These are phyloP conservation scores for Sphinx pinastri DNA, from an alignment of 2,888 invertebrate species.

Conservation along the genomic window DNA sequence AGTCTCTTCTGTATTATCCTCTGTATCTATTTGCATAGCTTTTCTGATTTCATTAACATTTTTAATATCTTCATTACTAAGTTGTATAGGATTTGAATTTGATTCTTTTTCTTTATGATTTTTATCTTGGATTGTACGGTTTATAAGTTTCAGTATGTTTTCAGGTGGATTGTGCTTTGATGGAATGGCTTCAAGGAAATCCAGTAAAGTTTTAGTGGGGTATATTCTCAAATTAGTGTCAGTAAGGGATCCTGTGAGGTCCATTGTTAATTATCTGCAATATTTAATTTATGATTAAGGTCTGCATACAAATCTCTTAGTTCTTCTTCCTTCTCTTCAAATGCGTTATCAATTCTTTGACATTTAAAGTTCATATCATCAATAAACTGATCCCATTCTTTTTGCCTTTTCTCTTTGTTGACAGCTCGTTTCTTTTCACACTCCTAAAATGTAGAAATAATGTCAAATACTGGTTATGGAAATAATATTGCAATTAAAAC, in stretches of 20 bases:
- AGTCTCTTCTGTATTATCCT: conserved; percentile 29
- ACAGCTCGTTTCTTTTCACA: conserved; percentile 55
- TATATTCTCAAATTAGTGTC: conserved; percentile 86
- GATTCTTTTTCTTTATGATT: conserved; percentile 40
- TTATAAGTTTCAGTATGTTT: conserved; percentile 71
- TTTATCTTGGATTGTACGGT: conserved; percentile 44
- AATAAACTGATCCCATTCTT: conserved; percentile 90
- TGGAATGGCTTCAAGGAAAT: conserved; percentile 81
- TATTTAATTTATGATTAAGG: conserved; percentile 88
- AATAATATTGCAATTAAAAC: background rate
- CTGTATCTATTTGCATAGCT: conserved; percentile 34
- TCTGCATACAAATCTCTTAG: conserved; percentile 89
- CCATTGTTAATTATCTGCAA: conserved; percentile 76
- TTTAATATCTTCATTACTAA: conserved; percentile 58
- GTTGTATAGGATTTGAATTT: conserved; percentile 43
- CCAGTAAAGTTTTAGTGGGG: conserved; percentile 83
- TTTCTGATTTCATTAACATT: conserved; percentile 57
- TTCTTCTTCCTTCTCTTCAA: conserved; percentile 91
- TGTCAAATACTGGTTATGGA: conserved; percentile 31
- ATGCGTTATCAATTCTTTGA: conserved; percentile 89
- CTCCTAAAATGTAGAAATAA: conserved; percentile 39
- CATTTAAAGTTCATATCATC: conserved; percentile 91
- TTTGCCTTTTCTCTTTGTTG: conserved; percentile 65
- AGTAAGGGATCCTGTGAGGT: conserved; percentile 84
- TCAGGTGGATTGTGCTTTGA: conserved; percentile 75